These are phyloP conservation scores for Heliocidaris tuberculata DNA, from an alignment of 35 echinoderm and acorn worm species.

Conservation along the genomic window DNA sequence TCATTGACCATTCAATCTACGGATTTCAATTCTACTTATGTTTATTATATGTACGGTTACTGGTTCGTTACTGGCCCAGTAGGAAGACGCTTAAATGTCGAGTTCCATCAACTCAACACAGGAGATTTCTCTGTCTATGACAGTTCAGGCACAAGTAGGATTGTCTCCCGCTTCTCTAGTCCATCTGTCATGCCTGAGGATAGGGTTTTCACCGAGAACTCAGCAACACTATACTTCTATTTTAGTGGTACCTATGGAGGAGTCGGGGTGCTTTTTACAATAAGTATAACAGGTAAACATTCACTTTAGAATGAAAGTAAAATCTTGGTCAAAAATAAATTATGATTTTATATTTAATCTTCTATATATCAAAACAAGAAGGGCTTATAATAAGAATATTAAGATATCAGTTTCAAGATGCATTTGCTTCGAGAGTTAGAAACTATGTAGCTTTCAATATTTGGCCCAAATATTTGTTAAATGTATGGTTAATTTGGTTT, in stretches of 20 bases:
- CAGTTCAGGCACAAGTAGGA: background rate
- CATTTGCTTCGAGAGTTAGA: too few relatives aligned
- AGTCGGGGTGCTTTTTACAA: background rate
- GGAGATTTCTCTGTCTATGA: background rate
- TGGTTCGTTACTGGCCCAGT: conserved; percentile 1
- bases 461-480: too few relatives aligned
- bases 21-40: background rate
- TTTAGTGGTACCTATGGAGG: background rate
- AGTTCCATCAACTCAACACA: background rate
- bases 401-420: too few relatives aligned
- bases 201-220: background rate
- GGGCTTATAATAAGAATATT: too few relatives aligned
- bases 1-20: background rate
- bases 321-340: background rate
- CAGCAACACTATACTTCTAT: background rate
- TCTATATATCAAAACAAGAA: too few relatives aligned
- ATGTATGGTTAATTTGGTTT: too few relatives aligned
- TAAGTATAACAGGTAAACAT: conserved; percentile 12
- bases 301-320: too few relatives aligned
- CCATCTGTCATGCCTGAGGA: background rate
- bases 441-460: too few relatives aligned
- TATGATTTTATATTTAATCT: too few relatives aligned
- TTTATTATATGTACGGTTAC: background rate
- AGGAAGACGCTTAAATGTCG: background rate
- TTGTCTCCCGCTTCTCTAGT: background rate